These are phyloP conservation scores for Axis porcinus DNA, from an alignment of 2,113 vertebrate genomes.

Conservation along the genomic window DNA sequence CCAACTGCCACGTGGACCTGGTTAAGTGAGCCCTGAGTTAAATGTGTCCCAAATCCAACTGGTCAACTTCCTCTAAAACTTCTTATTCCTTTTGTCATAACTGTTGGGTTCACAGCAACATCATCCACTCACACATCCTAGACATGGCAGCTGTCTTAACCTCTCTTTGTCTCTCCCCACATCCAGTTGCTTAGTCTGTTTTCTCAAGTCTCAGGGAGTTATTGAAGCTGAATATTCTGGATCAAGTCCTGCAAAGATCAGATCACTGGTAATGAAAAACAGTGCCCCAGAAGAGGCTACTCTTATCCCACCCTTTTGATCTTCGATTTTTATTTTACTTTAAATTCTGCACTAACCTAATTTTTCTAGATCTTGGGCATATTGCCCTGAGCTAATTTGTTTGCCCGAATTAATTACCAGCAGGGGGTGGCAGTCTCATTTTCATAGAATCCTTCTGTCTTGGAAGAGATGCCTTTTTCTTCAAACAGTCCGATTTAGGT, in stretches of 20 bases:
- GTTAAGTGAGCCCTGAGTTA: neutral
- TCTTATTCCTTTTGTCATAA: neutral
- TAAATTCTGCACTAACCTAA: neutral
- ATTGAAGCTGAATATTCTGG: neutral
- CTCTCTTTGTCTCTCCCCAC: fast-evolving
- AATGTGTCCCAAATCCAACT: neutral
- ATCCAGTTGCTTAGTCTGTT: no score
- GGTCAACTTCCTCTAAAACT: neutral
- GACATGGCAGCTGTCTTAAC: neutral
- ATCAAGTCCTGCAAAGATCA: neutral
- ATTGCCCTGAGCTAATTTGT: conserved; percentile 51
- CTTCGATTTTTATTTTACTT: neutral
- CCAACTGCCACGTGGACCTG: neutral
- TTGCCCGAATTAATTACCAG: conserved; percentile 52
- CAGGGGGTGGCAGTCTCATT: conserved; percentile 27
- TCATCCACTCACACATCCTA: neutral
- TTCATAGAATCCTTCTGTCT: conserved; percentile 22
- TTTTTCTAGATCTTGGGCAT: conserved; percentile 11
- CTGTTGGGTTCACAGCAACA: neutral
- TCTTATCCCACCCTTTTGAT: neutral
- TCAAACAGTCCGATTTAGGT: neutral
- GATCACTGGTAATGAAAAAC: neutral
- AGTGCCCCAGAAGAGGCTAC: neutral
- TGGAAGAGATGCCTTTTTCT: conserved; percentile 40
- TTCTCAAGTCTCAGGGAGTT: neutral